Percentiles rank a stretch among this genome's conserved stretches.
Conservation (phyloP, 2,797 vertebrate genomes). For the Euthynnus affinis region DNA sequence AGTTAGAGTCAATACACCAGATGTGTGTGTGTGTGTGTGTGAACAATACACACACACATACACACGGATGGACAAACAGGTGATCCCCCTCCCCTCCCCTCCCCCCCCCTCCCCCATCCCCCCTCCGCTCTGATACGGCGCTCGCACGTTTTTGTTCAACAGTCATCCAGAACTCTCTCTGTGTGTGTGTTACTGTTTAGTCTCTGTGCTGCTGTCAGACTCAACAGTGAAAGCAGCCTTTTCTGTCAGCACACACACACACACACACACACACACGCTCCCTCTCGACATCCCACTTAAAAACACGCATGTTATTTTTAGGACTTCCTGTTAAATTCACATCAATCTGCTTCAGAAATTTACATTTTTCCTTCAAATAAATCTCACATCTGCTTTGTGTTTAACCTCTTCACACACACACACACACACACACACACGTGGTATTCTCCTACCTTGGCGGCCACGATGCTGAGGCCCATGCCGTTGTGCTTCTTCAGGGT, state of each 20-base stretch:
- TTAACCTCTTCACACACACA: background rate
- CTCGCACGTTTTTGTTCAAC: constrained; percentile 7
- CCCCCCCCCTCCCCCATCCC: too few species aligned
- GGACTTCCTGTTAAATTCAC: constrained; percentile 45
- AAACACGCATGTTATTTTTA: constrained; percentile 53
- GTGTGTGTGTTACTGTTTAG: constrained; percentile 67
- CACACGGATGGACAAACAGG: too few species aligned
- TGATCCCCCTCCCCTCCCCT: too few species aligned
- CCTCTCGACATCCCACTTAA: constrained; percentile 4
- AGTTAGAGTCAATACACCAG: too few species aligned
- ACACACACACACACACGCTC: background rate
- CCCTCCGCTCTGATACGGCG: too few species aligned
- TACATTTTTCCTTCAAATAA: constrained; percentile 15
- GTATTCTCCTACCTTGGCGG: constrained; percentile 94
- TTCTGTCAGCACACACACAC: constrained; percentile 36
- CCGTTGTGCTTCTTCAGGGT: constrained; percentile 99
- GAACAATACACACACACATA: background rate
- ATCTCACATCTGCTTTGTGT: constrained; percentile 9
- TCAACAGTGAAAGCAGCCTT: constrained; percentile 65
- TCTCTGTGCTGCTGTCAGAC: constrained; percentile 67
- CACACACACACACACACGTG: background rate
- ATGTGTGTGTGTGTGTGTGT: too few species aligned
- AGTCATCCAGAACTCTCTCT: constrained; percentile 48
- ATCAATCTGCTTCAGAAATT: constrained; percentile 2
- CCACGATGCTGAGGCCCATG: constrained; percentile 99